Evolutionary conservation across 2,797 vertebrate genomes (phyloP).

Genomic region (Glyptemys insculpta): DNA sequence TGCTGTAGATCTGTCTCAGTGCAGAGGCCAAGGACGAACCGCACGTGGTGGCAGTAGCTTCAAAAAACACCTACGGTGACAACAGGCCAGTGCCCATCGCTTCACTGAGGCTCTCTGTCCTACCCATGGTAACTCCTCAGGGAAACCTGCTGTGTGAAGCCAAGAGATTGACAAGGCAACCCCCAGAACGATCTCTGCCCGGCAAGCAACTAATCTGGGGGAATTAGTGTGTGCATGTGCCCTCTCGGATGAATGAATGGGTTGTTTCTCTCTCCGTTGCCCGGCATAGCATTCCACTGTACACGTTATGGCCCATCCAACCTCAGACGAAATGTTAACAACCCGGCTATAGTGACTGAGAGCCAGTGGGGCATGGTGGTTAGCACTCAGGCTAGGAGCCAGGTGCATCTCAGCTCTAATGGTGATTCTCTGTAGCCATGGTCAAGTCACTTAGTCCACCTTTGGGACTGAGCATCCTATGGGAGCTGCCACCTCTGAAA

Average conservation of each 20-base stretch:
- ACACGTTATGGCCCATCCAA: too few relatives aligned
- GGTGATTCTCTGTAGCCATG: neutral
- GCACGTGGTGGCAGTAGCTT: constrained; percentile 75
- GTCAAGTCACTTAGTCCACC: neutral
- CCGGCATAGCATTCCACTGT: neutral
- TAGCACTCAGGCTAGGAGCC: too few relatives aligned
- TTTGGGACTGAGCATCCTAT: neutral
- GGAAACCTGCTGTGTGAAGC: neutral
- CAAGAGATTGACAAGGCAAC: neutral
- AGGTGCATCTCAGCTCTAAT: neutral
- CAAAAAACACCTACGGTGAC: constrained; percentile 8
- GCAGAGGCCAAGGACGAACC: constrained; percentile 72
- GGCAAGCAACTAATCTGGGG: neutral
- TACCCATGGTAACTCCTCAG: constrained; percentile 76
- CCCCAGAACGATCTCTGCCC: neutral
- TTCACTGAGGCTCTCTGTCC: constrained; percentile 54
- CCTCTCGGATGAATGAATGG: neutral
- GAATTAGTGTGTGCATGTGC: neutral
- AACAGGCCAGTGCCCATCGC: constrained; percentile 66
- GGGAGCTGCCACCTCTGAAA: neutral
- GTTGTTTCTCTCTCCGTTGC: neutral
- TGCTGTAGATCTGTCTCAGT: constrained; percentile 74
- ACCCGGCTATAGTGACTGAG: neutral
- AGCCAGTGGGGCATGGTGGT: neutral
- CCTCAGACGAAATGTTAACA: neutral